Conservation (phyloP, 2,113 vertebrate species). For the Thalassoma bifasciatum region DNA sequence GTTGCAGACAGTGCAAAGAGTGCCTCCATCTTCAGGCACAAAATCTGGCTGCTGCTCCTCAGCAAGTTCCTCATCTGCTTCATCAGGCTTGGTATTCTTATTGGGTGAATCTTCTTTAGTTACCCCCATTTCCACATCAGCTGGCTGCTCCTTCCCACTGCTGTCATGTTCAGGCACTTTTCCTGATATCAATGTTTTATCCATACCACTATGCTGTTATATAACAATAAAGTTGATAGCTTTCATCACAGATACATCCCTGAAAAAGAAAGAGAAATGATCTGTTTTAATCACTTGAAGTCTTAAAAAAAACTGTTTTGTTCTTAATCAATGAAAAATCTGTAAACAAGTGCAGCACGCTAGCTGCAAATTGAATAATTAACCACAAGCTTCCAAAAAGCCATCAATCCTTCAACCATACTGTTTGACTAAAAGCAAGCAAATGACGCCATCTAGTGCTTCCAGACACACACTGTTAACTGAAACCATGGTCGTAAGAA, state of each 20-base stretch:
- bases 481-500: background rate
- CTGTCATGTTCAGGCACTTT: slow-evolving; percentile 62
- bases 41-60: slow-evolving; percentile 12
- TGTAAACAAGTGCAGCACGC: slow-evolving; percentile 7
- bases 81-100: slow-evolving; percentile 75
- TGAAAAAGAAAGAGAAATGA: slow-evolving; percentile 23
- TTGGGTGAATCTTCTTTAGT: slow-evolving; percentile 51
- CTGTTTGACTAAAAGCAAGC: slow-evolving; percentile 2
- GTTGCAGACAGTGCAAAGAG: slow-evolving; percentile 70
- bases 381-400: slow-evolving; percentile 12
- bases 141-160: slow-evolving; percentile 51
- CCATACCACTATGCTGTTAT: slow-evolving; percentile 55
- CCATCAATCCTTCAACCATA: slow-evolving; percentile 1
- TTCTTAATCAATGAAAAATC: background rate
- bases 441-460: slow-evolving; percentile 81
- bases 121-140: slow-evolving; percentile 60
- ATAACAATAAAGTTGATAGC: background rate
- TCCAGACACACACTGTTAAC: background rate
- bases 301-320: slow-evolving; percentile 2
- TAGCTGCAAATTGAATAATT: slow-evolving; percentile 3
- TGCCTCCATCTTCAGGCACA: slow-evolving; percentile 24
- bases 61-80: slow-evolving; percentile 17
- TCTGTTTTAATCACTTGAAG: background rate
- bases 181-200: slow-evolving; percentile 63
- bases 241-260: slow-evolving; percentile 41